Evolutionary conservation across 2,888 invertebrate species (phyloP).

Genomic region (Ochropleura plecta): DNA sequence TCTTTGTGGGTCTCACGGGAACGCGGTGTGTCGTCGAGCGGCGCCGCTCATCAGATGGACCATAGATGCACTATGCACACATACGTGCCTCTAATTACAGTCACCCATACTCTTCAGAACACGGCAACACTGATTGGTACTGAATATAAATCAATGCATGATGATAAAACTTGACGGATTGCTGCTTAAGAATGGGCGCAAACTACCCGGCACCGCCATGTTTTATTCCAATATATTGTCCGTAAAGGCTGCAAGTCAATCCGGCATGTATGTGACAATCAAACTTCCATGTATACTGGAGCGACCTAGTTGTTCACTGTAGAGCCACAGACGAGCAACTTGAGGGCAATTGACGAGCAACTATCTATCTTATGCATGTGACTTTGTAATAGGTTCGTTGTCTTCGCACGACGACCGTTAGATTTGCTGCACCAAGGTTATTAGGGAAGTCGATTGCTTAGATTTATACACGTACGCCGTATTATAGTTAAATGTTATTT

Average conservation of each 20-base stretch:
- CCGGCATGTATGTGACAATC: conserved; percentile 40
- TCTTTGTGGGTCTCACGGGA: too few species aligned
- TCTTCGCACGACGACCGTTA: background rate
- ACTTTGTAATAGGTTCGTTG: background rate
- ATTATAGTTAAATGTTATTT: background rate
- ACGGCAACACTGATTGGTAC: too few species aligned
- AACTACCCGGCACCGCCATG: conserved; percentile 1
- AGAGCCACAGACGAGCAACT: conserved; percentile 14
- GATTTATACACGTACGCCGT: background rate
- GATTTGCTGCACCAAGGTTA: background rate
- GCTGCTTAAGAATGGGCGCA: background rate
- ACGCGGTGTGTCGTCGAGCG: too few species aligned
- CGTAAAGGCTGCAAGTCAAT: conserved; percentile 17
- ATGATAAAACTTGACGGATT: too few species aligned
- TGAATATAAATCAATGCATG: too few species aligned
- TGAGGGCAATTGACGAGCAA: background rate
- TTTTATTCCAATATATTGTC: conserved; percentile 13
- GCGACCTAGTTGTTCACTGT: conserved; percentile 1
- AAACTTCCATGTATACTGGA: conserved; percentile 45
- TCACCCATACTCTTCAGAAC: too few species aligned
- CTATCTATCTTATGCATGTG: background rate
- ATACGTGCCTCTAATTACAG: too few species aligned
- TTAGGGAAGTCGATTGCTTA: background rate
- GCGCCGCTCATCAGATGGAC: too few species aligned
- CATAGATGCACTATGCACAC: too few species aligned